Evolutionary conservation across 2,113 vertebrate species (phyloP).

Genomic region (Dasyprocta punctata): DNA sequence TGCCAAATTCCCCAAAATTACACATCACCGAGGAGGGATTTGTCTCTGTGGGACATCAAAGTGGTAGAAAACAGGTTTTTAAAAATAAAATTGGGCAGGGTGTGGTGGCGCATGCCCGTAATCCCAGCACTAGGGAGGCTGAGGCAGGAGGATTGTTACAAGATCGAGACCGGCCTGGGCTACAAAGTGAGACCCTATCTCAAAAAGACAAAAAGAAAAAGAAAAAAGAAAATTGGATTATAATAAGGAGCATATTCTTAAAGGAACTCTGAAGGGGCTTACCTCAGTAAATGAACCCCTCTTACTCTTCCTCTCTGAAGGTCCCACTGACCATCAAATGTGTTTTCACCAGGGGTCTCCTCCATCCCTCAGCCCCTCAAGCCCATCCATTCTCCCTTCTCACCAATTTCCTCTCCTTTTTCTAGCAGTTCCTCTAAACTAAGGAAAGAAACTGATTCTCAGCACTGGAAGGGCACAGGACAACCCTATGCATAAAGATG

Average conservation of each 20-base stretch:
- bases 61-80: conserved; percentile 4
- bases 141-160: too few relatives aligned
- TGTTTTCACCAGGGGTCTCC: not conserved
- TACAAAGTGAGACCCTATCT: too few relatives aligned
- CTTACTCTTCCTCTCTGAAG: not conserved
- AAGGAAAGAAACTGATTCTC: not conserved
- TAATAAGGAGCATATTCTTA: not conserved
- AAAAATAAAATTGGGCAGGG: not conserved
- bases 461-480: not conserved
- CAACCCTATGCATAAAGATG: not conserved
- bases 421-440: not conserved
- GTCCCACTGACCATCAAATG: not conserved
- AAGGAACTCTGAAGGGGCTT: not conserved
- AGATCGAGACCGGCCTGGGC: too few relatives aligned
- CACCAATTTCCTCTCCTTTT: not conserved
- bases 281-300: not conserved
- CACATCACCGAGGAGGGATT: not conserved
- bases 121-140: too few relatives aligned
- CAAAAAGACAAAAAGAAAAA: too few relatives aligned
- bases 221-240: conserved; percentile 3
- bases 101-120: too few relatives aligned
- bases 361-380: not conserved
- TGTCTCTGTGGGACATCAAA: not conserved
- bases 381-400: not conserved
- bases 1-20: not conserved